These are phyloP conservation scores for Calliopum simillimum DNA, from an alignment of 2,888 invertebrate species.

Conservation along the genomic window DNA sequence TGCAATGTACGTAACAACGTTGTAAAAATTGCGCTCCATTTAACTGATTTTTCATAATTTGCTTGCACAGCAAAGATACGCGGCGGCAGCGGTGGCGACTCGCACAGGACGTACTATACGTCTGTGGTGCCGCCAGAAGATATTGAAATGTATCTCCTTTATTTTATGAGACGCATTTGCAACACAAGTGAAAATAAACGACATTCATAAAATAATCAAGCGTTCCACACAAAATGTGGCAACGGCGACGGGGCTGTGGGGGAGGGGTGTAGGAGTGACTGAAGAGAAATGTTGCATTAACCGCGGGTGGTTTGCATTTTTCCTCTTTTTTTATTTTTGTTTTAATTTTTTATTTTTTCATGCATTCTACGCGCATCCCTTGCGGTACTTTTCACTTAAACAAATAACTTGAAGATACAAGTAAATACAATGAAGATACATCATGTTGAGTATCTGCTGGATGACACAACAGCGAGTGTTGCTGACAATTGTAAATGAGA, in stretches of 20 bases:
- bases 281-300: neutral
- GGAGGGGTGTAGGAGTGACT: neutral
- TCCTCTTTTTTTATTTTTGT: neutral
- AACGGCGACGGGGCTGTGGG: neutral
- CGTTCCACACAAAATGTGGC: neutral
- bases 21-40: constrained; percentile 9
- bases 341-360: neutral
- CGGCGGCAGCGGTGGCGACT: neutral
- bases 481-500: constrained; percentile 36
- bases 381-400: constrained; percentile 27
- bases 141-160: constrained; percentile 11
- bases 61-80: constrained; percentile 8
- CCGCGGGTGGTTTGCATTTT: constrained; percentile 11
- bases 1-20: neutral
- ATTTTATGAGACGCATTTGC: neutral
- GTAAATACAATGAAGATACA: constrained; percentile 33
- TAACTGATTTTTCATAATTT: constrained; percentile 29
- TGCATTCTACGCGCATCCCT: constrained; percentile 28
- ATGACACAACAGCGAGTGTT: constrained; percentile 27
- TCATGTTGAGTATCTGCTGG: constrained; percentile 23
- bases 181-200: constrained; percentile 25
- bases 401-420: constrained; percentile 34
- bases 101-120: neutral
- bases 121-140: constrained; percentile 1
- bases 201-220: constrained; percentile 31